Base-by-base conservation (phyloP, 2,888 invertebrate species). In the Pandemis heparana region DNA sequence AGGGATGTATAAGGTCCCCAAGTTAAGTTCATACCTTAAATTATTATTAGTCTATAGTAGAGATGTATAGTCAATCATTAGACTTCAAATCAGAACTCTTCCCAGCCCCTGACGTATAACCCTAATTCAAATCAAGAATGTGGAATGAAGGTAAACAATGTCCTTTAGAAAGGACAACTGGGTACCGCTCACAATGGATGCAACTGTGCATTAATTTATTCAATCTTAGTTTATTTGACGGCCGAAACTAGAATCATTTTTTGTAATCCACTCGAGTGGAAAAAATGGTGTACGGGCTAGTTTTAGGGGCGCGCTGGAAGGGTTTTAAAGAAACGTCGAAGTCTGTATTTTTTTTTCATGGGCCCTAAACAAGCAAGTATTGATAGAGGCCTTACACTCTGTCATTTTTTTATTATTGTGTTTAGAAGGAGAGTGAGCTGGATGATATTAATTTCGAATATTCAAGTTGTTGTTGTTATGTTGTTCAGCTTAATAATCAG, bases 191-290 rank as follows among this genome's bases (percentile, higher is more conserved):
- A 86, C 85, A 83, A 83, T 81, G 74, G 77, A 72, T 74, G 77
- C 79, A 80, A 78, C 78, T 79, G 77, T 77, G 80, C 80, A 82
- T 84, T 85, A 84, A 87, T 86, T 83, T 85, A 85, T 88, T 85
- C 83, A 80, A 81, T 81, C 78, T 78, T 65, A 77, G 77, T 78
- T 79, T 81, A 78, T 81, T 81, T 78, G 77, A 84, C 81, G 83
- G 83, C 66, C 81, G 81, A 74, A 80, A 78, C 76, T 80, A 76
- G 79, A 81, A 79, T 80, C 78, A 12, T 81, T 82, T 83, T 84
- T 86, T 86, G 82, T 81, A 74, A 78, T 74, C 76, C 78, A 82
- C 80, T 85, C 85, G 78, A 73, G 81, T 83, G 86, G 85, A 88
- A 85, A 80, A 83, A 84, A 84, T 82, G 81, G 84, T 84, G 82